Evolutionary conservation across 2,113 vertebrate genomes (phyloP).

Genomic region (Orthochromis indermauri): DNA sequence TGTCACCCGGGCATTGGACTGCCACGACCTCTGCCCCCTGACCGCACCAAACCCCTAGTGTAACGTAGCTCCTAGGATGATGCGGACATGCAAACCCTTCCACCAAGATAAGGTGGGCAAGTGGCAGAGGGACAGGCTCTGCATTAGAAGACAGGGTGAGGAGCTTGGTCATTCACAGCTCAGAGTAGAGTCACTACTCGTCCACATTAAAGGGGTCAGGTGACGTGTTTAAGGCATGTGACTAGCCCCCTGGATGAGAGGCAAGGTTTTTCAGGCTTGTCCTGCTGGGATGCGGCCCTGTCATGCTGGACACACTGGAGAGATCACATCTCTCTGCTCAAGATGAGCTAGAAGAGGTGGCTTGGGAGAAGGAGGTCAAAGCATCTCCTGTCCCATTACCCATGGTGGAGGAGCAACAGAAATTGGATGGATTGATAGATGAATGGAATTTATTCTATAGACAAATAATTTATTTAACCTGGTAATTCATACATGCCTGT

Average conservation of each 20-base stretch:
- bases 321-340: background rate
- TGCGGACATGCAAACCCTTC: background rate
- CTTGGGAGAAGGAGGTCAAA: background rate
- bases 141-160: background rate
- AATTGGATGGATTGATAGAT: background rate
- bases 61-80: background rate
- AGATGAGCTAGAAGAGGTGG: background rate
- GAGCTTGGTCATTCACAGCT: background rate
- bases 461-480: rapidly evolving
- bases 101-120: background rate
- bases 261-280: background rate
- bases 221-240: background rate
- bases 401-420: background rate
- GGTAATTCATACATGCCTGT: background rate
- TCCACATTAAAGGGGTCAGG: background rate
- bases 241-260: background rate
- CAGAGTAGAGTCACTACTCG: background rate
- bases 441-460: background rate
- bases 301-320: background rate
- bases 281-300: background rate
- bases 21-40: background rate
- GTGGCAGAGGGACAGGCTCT: background rate
- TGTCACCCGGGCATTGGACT: background rate
- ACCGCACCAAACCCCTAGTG: background rate
- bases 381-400: background rate